These are phyloP conservation scores for Crotalus horridus DNA, from an alignment of 2,113 vertebrate genomes.

Conservation along the genomic window DNA sequence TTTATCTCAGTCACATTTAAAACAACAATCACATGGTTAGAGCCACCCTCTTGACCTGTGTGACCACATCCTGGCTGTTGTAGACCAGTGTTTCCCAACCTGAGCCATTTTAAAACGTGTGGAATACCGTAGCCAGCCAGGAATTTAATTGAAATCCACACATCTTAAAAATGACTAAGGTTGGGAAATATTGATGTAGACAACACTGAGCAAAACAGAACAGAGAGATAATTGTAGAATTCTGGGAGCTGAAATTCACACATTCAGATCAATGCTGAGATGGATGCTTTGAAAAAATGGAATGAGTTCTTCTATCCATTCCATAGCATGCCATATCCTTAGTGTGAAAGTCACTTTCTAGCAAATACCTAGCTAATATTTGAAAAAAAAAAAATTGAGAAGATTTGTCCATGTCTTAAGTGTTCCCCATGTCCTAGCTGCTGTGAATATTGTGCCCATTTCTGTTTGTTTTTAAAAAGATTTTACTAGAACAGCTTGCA, in stretches of 20 bases:
- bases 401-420: slow-evolving; percentile 15
- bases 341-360: neutral
- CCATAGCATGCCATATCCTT: neutral
- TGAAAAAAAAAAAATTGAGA: slow-evolving; percentile 32
- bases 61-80: neutral
- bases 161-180: neutral
- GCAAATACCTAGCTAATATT: slow-evolving; percentile 35
- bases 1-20: neutral
- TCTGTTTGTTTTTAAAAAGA: slow-evolving; percentile 49
- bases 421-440: slow-evolving; percentile 25
- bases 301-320: neutral
- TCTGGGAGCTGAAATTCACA: neutral
- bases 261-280: neutral
- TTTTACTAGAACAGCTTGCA: slow-evolving; percentile 36
- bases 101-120: neutral
- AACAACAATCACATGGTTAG: neutral
- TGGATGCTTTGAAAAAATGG: neutral
- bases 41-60: neutral
- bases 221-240: neutral
- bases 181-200: neutral
- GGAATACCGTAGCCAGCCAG: neutral
- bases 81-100: neutral
- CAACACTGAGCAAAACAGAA: neutral
- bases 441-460: slow-evolving; percentile 43
- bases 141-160: neutral